Conservation (phyloP, 2,797 vertebrate genomes). For the Sebastes minor region DNA sequence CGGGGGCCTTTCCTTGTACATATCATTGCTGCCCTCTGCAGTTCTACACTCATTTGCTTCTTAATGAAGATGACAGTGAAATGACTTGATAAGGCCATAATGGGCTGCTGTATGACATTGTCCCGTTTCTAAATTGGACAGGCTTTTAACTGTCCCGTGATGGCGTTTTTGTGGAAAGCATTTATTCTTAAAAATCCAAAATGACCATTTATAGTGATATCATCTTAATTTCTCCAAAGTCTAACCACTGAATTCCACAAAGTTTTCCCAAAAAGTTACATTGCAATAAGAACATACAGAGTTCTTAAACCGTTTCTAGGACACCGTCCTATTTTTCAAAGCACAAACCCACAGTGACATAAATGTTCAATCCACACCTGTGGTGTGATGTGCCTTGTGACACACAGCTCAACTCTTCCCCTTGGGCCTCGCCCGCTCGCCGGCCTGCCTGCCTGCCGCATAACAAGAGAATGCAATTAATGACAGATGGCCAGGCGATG, state of each 20-base stretch:
- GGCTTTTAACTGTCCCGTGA: neutral
- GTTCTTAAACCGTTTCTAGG: slow-evolving; percentile 50
- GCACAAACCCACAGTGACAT: slow-evolving; percentile 49
- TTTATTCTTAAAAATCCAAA: slow-evolving; percentile 1
- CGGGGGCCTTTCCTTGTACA: slow-evolving; percentile 58
- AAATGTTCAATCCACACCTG: slow-evolving; percentile 68
- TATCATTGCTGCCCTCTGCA: slow-evolving; percentile 81
- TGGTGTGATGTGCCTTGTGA: slow-evolving; percentile 77
- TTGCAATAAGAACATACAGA: neutral
- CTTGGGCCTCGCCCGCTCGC: slow-evolving; percentile 68
- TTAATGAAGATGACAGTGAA: slow-evolving; percentile 65
- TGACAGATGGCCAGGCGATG: slow-evolving; percentile 91
- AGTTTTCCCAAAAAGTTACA: neutral
- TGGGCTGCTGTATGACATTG: slow-evolving; percentile 28
- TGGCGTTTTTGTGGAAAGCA: neutral
- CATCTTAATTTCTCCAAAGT: neutral
- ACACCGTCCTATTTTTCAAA: slow-evolving; percentile 53
- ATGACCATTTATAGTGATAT: neutral
- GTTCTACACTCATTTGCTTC: slow-evolving; percentile 66
- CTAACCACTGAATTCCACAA: neutral
- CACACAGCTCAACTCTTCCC: slow-evolving; percentile 74
- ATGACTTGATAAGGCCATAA: slow-evolving; percentile 52
- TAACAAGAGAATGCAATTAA: slow-evolving; percentile 92
- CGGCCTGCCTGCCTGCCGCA: slow-evolving; percentile 70
- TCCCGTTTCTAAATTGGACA: slow-evolving; percentile 18